Evolutionary conservation across 1,140 invertebrate genomes (phyloP).

Genomic region (Drosophila sp.): DNA sequence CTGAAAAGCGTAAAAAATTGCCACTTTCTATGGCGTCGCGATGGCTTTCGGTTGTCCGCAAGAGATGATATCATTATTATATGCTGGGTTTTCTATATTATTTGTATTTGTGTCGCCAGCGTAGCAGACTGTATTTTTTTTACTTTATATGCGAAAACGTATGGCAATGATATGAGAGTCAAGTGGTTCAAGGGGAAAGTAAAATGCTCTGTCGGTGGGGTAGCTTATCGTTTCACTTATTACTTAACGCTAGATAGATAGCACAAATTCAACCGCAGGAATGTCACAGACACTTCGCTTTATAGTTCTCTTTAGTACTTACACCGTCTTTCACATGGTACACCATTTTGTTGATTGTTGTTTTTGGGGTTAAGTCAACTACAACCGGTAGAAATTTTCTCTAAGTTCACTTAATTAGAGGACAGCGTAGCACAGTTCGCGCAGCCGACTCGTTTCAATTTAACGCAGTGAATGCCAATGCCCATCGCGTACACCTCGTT

Average conservation of each 20-base stretch:
- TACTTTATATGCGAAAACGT: conserved; percentile 37
- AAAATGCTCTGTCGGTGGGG: conserved; percentile 3
- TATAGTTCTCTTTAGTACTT: conserved; percentile 40
- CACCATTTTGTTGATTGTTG: conserved; percentile 67
- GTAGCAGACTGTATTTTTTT: conserved; percentile 21
- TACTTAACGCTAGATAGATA: conserved; percentile 35
- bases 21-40: conserved; percentile 36
- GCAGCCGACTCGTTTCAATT: conserved; percentile 46
- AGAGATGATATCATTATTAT: conserved; percentile 57
- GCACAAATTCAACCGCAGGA: background rate
- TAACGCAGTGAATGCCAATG: conserved; percentile 42
- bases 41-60: conserved; percentile 16
- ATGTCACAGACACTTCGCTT: background rate
- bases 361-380: conserved; percentile 18
- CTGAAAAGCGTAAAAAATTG: conserved; percentile 24
- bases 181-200: background rate
- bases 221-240: conserved; percentile 21
- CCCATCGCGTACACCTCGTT: conserved; percentile 10
- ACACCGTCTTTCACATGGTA: conserved; percentile 74
- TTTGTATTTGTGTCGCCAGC: conserved; percentile 23
- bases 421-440: conserved; percentile 25
- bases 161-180: conserved; percentile 35
- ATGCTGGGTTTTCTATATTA: conserved; percentile 41
- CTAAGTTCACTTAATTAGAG: conserved; percentile 69
- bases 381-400: conserved; percentile 56